Percentiles rank a stretch among this genome's conserved stretches.
These are phyloP conservation scores for Pangasius djambal DNA, from an alignment of 2,797 vertebrate genomes.

Conservation along the genomic window DNA sequence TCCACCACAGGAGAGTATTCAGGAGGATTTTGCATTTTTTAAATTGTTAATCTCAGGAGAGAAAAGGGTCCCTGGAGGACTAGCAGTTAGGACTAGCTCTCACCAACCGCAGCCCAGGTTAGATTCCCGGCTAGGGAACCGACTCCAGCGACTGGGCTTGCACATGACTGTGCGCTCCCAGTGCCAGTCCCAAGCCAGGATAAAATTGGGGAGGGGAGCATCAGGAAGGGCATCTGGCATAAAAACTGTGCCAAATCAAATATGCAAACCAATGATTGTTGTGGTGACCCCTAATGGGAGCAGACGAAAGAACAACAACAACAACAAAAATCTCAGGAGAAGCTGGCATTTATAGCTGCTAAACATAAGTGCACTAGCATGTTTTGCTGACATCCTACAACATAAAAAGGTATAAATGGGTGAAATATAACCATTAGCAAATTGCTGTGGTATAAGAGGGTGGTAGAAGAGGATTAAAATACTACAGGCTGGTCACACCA, in stretches of 20 bases:
- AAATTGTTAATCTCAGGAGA: not conserved
- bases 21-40: not conserved
- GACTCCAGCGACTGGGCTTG: no score
- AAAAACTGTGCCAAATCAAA: no score
- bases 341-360: not conserved
- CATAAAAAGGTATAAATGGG: not conserved
- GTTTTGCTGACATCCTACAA: not conserved
- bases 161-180: no score
- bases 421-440: conserved; percentile 6
- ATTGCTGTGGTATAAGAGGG: not conserved
- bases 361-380: not conserved
- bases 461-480: not conserved
- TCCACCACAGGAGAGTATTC: not conserved
- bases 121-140: no score
- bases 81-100: no score
- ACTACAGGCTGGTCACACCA: not conserved
- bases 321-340: not conserved
- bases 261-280: no score
- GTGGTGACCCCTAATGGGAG: no score
- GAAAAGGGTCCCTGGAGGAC: not conserved
- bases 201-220: no score
- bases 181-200: no score
- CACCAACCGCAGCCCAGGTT: no score
- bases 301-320: no score
- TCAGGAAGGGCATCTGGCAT: no score